A percentile compares a stretch with the other conserved stretches of the same genome.
phyloP scores from a whole-genome alignment of 2,888 invertebrate genomes.

The Brachypterus glaber region DNA sequence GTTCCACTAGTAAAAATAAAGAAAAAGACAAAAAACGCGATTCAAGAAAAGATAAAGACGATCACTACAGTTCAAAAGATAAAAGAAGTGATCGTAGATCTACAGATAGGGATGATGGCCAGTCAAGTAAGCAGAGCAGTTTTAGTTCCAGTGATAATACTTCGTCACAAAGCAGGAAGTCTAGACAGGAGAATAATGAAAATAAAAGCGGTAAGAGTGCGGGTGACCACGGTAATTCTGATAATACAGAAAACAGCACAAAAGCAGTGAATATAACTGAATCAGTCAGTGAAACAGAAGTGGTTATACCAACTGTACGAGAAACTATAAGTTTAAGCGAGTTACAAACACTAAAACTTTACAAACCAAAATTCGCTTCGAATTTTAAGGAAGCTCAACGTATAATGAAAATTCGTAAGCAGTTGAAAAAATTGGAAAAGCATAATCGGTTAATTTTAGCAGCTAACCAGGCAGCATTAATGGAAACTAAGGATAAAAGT shows the following conservation, averaged over 20 bases:
- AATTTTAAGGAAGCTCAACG: constrained; percentile 58
- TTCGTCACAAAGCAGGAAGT: constrained; percentile 33
- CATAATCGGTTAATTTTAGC: constrained; percentile 34
- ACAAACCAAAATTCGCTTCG: constrained; percentile 58
- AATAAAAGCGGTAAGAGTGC: constrained; percentile 24
- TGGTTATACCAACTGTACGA: constrained; percentile 13
- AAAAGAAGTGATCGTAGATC: constrained; percentile 60
- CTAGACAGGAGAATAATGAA: constrained; percentile 23
- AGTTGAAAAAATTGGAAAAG: constrained; percentile 52
- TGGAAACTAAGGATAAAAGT: not conserved
- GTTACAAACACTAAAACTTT: no score
- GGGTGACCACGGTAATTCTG: constrained; percentile 36
- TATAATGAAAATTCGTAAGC: constrained; percentile 57
- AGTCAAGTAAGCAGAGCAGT: constrained; percentile 36
- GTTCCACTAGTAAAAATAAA: constrained; percentile 17
- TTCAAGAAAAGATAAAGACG: constrained; percentile 47
- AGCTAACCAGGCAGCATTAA: not conserved
- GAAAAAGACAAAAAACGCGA: constrained; percentile 28
- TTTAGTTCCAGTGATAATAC: constrained; percentile 39
- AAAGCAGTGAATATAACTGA: constrained; percentile 7
- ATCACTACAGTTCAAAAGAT: constrained; percentile 59
- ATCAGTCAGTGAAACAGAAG: constrained; percentile 11
- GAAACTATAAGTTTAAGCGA: no score
- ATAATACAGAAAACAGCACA: constrained; percentile 20
- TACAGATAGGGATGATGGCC: constrained; percentile 68